Evolutionary conservation across 2,888 invertebrate genomes (phyloP).

Genomic region (Hypolimnas misippus): DNA sequence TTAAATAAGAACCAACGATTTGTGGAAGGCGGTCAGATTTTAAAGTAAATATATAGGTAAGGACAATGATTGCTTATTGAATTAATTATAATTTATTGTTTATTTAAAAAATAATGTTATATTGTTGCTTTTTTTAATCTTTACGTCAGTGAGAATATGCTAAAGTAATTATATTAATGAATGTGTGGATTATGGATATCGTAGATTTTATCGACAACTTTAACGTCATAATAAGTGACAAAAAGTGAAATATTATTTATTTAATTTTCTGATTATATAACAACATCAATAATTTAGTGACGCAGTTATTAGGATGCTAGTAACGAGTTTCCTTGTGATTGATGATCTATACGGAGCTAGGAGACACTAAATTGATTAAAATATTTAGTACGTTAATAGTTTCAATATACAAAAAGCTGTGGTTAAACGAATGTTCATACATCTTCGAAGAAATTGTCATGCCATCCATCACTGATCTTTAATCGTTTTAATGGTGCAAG

Average conservation of each 20-base stretch:
- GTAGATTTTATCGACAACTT: constrained; percentile 7
- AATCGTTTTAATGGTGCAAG: constrained; percentile 38
- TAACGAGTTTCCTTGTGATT: constrained; percentile 72
- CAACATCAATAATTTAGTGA: constrained; percentile 59
- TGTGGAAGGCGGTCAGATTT: no score
- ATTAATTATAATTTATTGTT: no score
- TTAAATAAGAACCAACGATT: no score
- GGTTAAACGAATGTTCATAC: constrained; percentile 60
- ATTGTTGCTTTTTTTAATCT: no score
- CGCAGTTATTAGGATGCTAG: constrained; percentile 49
- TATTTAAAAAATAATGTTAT: no score
- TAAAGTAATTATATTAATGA: no score
- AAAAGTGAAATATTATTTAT: constrained; percentile 23
- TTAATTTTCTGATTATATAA: constrained; percentile 54
- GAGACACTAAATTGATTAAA: constrained; percentile 67
- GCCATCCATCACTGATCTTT: constrained; percentile 47
- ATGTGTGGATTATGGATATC: not conserved
- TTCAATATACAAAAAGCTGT: constrained; percentile 65
- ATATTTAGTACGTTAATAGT: constrained; percentile 65
- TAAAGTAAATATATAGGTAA: no score
- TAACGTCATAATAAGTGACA: not conserved
- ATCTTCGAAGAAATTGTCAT: constrained; percentile 64
- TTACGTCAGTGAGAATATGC: no score
- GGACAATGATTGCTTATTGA: no score
- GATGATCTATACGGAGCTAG: constrained; percentile 65